Percentiles rank a stretch among this genome's conserved stretches.
phyloP scores from a whole-genome alignment of 2,888 invertebrate genomes.

The Diplazon laetatorius region DNA sequence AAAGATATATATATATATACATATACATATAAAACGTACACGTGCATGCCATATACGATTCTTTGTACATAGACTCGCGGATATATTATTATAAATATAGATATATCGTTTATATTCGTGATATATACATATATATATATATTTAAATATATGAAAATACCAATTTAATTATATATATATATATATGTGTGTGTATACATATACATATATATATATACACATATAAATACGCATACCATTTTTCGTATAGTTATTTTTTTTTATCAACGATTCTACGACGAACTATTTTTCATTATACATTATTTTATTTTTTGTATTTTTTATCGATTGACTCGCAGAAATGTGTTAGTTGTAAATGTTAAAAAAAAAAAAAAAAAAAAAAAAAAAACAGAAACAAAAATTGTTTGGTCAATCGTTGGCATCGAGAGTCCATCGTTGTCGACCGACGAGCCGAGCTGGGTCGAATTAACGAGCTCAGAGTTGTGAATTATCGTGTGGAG shows the following conservation, averaged over 20 bases:
- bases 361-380: too few species aligned
- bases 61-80: conserved; percentile 55
- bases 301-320: too few species aligned
- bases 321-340: too few species aligned
- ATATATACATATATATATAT: conserved; percentile 31
- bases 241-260: conserved; percentile 52
- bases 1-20: conserved; percentile 12
- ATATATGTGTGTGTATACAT: conserved; percentile 4
- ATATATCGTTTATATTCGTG: conserved; percentile 59
- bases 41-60: conserved; percentile 60
- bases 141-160: conserved; percentile 38
- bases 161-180: conserved; percentile 31
- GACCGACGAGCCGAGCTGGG: background rate
- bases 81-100: conserved; percentile 58
- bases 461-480: background rate
- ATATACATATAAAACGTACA: too few species aligned
- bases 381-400: conserved; percentile 11
- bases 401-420: conserved; percentile 7
- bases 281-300: conserved; percentile 25
- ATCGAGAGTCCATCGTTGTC: background rate
- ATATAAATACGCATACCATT: conserved; percentile 34
- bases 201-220: conserved; percentile 24
- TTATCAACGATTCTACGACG: conserved; percentile 42
- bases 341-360: too few species aligned
- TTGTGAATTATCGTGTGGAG: too few species aligned